Conservation (phyloP, 1,140 invertebrate genomes). For the Cherax quadricarinatus region DNA sequence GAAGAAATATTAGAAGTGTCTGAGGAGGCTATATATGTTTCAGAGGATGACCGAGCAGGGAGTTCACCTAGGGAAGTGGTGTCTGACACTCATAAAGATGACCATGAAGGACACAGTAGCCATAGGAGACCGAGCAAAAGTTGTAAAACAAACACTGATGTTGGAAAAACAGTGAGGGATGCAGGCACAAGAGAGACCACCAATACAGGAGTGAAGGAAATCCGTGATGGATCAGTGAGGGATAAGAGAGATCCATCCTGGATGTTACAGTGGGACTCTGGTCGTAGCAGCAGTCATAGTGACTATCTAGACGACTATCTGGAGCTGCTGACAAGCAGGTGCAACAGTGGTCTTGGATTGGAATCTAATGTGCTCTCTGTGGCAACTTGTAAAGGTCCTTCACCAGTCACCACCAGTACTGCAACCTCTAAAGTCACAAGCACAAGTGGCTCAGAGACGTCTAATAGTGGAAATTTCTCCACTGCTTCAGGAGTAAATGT, state of each 20-base stretch:
- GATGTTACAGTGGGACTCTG: slow-evolving; percentile 43
- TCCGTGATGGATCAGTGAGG: neutral
- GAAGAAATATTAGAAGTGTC: slow-evolving; percentile 44
- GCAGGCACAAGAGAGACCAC: neutral
- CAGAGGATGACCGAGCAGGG: slow-evolving; percentile 35
- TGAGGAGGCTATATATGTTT: slow-evolving; percentile 35
- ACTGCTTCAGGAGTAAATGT: neutral
- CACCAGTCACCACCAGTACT: slow-evolving; percentile 18
- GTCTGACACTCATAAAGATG: slow-evolving; percentile 5
- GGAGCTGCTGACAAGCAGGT: slow-evolving; percentile 39
- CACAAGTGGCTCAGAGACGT: neutral
- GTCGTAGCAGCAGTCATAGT: slow-evolving; percentile 58
- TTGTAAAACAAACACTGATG: neutral
- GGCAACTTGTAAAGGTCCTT: neutral
- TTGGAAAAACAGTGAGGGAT: neutral
- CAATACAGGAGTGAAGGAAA: neutral
- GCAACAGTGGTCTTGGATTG: slow-evolving; percentile 21
- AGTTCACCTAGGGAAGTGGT: slow-evolving; percentile 51
- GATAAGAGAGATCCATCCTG: neutral
- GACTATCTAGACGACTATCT: slow-evolving; percentile 60
- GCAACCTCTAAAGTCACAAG: neutral
- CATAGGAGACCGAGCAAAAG: neutral
- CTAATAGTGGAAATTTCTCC: neutral
- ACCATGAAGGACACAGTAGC: neutral
- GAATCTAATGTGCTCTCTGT: slow-evolving; percentile 20